Percentiles rank a stretch among this genome's conserved stretches.
Evolutionary conservation across 2,113 vertebrate species (phyloP).

Genomic region (Aegotheles bennettii): DNA sequence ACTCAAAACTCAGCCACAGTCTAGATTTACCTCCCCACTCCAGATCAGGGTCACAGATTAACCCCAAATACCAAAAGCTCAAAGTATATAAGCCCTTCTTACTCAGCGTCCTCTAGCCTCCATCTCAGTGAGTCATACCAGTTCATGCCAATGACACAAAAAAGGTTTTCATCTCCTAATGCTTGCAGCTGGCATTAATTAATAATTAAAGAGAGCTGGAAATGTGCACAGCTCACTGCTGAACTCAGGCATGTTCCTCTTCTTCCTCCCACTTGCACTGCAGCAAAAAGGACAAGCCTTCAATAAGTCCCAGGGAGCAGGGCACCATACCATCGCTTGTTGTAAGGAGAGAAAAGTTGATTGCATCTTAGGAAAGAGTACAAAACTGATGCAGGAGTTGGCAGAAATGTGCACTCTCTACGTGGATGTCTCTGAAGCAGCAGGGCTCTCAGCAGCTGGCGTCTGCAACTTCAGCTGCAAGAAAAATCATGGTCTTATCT

Average conservation of each 20-base stretch:
- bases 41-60: constrained; percentile 44
- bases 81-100: background rate
- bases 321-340: accelerated
- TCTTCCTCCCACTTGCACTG: background rate
- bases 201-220: background rate
- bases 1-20: constrained; percentile 2
- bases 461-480: background rate
- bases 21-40: constrained; percentile 12
- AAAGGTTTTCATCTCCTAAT: background rate
- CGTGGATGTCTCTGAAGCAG: background rate
- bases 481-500: background rate
- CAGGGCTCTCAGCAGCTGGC: background rate
- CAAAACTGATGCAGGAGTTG: background rate
- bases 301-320: background rate
- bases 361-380: background rate
- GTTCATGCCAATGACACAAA: constrained; percentile 18
- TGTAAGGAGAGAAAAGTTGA: background rate
- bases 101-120: constrained; percentile 32
- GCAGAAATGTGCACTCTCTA: background rate
- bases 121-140: constrained; percentile 29
- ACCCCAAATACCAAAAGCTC: constrained; percentile 4
- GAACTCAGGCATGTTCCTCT: background rate
- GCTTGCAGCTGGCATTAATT: constrained; percentile 12
- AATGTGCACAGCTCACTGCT: background rate
- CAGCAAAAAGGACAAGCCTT: background rate